Conservation (phyloP, 2,797 vertebrate genomes). For the Intellagama lesueurii region DNA sequence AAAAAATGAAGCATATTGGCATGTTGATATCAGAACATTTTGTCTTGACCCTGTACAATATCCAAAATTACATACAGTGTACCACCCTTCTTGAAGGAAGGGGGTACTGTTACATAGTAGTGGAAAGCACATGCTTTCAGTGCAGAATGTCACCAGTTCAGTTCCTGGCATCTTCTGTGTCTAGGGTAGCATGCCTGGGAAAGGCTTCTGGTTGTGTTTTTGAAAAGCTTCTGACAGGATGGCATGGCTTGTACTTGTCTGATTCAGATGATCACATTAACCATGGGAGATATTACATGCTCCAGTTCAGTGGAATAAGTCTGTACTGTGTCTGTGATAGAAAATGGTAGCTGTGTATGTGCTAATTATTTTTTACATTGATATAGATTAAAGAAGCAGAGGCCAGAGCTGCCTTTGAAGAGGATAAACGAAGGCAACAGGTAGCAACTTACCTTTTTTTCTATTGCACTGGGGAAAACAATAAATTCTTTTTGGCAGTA, state of each 20-base stretch:
- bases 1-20: neutral
- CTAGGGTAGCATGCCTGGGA: neutral
- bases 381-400: slow-evolving; percentile 86
- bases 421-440: slow-evolving; percentile 85
- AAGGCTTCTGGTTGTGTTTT: neutral
- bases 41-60: neutral
- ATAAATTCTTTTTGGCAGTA: neutral
- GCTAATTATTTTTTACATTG: slow-evolving; percentile 50
- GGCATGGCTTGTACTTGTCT: no score
- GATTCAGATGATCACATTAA: neutral
- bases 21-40: neutral
- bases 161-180: neutral
- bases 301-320: neutral
- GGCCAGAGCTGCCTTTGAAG: slow-evolving; percentile 83
- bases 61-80: neutral
- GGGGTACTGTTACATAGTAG: neutral
- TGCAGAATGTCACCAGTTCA: neutral
- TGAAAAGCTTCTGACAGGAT: neutral
- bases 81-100: neutral
- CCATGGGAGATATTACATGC: neutral
- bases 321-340: neutral
- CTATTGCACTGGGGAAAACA: neutral
- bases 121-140: neutral
- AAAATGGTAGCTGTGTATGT: neutral
- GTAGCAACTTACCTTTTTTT: slow-evolving; percentile 66